These are phyloP conservation scores for Harlomillsia oculata DNA, from an alignment of 1,140 invertebrate species.

Conservation along the genomic window DNA sequence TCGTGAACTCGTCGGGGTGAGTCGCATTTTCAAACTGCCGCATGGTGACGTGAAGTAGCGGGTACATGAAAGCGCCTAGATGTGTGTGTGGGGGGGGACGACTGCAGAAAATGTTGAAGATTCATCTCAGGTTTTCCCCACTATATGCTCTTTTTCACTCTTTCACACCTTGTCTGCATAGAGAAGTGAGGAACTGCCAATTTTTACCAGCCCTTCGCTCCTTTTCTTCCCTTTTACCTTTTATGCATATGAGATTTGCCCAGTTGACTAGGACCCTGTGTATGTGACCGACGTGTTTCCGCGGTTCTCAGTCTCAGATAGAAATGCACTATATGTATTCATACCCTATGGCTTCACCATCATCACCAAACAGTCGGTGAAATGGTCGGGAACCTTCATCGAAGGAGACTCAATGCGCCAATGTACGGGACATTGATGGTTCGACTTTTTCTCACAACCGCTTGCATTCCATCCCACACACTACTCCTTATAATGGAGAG, in stretches of 20 bases:
- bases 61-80: background rate
- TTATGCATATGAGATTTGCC: slow-evolving; percentile 7
- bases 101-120: background rate
- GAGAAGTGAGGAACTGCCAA: background rate
- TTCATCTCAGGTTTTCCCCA: background rate
- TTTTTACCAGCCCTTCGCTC: background rate
- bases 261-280: background rate
- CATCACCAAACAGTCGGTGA: background rate
- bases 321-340: slow-evolving; percentile 13
- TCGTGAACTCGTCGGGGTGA: no score
- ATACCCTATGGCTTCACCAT: background rate
- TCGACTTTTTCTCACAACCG: no score
- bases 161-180: slow-evolving; percentile 6
- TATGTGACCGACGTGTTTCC: no score
- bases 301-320: no score
- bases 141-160: background rate
- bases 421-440: no score
- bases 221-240: slow-evolving; percentile 12
- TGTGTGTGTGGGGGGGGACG: background rate
- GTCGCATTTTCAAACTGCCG: no score
- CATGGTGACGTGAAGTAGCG: no score
- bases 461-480: no score
- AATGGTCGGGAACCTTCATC: no score
- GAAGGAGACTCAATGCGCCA: no score
- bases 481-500: no score